A percentile compares a stretch with the other conserved stretches of the same genome.
Conservation (phyloP, 2,797 vertebrate species). For the Eurystomus glaucurus region DNA sequence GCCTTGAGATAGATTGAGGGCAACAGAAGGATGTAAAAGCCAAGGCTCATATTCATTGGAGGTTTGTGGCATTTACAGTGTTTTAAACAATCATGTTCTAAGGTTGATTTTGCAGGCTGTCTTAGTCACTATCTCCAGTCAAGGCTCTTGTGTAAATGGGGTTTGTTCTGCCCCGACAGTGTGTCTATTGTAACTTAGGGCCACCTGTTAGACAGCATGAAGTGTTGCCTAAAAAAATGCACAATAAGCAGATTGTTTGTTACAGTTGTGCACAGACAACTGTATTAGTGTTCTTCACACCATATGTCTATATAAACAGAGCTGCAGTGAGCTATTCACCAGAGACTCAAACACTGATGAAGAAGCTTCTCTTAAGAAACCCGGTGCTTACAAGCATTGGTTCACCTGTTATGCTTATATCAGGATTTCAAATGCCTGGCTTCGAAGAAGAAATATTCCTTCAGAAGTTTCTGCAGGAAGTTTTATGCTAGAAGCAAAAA, state of each 20-base stretch:
- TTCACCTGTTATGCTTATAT: slow-evolving; percentile 66
- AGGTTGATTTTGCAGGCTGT: slow-evolving; percentile 51
- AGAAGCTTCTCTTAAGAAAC: slow-evolving; percentile 57
- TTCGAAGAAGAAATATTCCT: slow-evolving; percentile 44
- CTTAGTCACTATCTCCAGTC: slow-evolving; percentile 70
- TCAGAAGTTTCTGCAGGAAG: slow-evolving; percentile 19
- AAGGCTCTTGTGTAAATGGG: slow-evolving; percentile 50
- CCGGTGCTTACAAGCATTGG: not conserved
- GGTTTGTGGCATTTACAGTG: not conserved
- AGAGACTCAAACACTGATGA: slow-evolving; percentile 8
- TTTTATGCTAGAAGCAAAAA: not conserved
- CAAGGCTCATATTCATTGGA: slow-evolving; percentile 39
- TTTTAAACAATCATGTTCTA: slow-evolving; percentile 62
- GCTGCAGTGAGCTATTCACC: slow-evolving; percentile 61
- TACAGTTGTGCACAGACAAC: slow-evolving; percentile 81
- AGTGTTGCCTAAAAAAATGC: slow-evolving; percentile 68
- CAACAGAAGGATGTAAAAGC: slow-evolving; percentile 54
- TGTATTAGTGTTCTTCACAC: slow-evolving; percentile 72
- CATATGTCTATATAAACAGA: slow-evolving; percentile 71
- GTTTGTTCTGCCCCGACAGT: slow-evolving; percentile 53
- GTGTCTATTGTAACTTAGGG: slow-evolving; percentile 52
- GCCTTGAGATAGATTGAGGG: slow-evolving; percentile 46
- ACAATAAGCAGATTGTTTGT: slow-evolving; percentile 80
- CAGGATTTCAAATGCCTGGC: slow-evolving; percentile 29
- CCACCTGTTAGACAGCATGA: slow-evolving; percentile 77